Evolutionary conservation across 2,888 invertebrate genomes (phyloP), one percentile per base, ranked within the genome.

Genomic region (Spatulosminthurus flaviceps): DNA sequence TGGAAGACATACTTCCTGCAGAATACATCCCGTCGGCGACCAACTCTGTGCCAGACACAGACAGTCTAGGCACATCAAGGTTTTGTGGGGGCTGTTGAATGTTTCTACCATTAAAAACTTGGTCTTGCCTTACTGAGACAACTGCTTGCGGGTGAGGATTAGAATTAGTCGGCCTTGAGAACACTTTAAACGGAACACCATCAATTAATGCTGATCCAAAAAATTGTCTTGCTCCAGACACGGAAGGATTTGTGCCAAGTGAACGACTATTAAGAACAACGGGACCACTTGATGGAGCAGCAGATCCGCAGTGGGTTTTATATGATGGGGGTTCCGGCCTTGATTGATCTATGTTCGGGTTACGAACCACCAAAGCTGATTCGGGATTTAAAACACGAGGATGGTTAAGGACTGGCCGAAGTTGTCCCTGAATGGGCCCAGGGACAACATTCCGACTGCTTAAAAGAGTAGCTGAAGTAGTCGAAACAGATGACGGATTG

Each of bases 151-250:
- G 72, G 26, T 43, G 43, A 19, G 72, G 72, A 7, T 26, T 1
- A 1, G 43, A 24, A 5, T 22, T 43, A 7, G 26, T 42, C 7
- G 43, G 24, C 26, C 72, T 43, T 13, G 42, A 24, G 26, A 24
- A 72, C 43, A 72, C 26, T 28, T 72, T 72, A 19, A 72, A 72
- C 21, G 72, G 72, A 4, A 72, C 72, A 26, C 72, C 72, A 5
- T 26, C 72, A 19, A 72, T 72, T 1, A 22, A 16, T 13, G 72
- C 28, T 11, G 22, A 22, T 26, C 72, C 72, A 72, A 43, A 24
- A 26, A 42, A 72, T 16, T 13, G 22, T 22, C n/a, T 41, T 0
- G 19, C n/a, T 19, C 29, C 29, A 13, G 34, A 34, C 5, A 16
- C 19, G 5, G 66, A 24, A 2, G 24, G 9, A 4, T 11, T 21